Base-by-base conservation (phyloP, 2,888 invertebrate species). In the Mesochorus sp. region DNA sequence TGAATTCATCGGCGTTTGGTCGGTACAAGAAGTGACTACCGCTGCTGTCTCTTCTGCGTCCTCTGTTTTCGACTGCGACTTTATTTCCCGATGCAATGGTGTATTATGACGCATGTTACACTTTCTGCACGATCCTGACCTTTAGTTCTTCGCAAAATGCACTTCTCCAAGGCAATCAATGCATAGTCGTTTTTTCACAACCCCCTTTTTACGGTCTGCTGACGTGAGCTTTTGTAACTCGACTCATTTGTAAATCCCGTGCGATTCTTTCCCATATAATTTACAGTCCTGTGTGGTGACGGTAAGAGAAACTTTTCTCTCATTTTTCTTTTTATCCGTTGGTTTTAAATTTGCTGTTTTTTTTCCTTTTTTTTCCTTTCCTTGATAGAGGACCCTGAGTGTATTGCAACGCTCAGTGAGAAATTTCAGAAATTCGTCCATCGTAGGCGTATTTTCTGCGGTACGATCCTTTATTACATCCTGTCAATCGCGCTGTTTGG, bases 401-500 rank as follows among this genome's bases (percentile, higher is more conserved):
- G 51, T 57, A 28, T 76, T 66, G 28, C 68, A 19, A 24, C 73
- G 72, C 8, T 80, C 78, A 4, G 39, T 66, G 0, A 76, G 57
- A 17, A 76, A 80, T 14, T 64, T 78, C 6, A 47, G 5, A 37
- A 76, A 80, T 10, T 70, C 73, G 3, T 59, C 49, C 21, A 79
- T 14, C 12, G 34, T 66, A 3, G 79, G 80, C 70, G 75, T 74
- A 17, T 74, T 17, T 8, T 39, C 37, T 42, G 71, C 42, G 2
- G 47, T 71, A 28, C 42, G 51, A 3, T 76, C 55, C 44, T 70
- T 70, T 39, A 57, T 28, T n/a, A 66, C 42, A 21, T 51, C 39
- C 70, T 85, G 82, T 82, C 83, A 85, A 5, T 84, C 82, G 4
- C 74, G 66, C 28, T 68, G 68, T 5, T 81, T 78, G 10, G 55